A percentile compares a stretch with the other conserved stretches of the same genome.
Evolutionary conservation across 2,888 invertebrate genomes (phyloP).

Genomic region (Invenusta paracnida): DNA sequence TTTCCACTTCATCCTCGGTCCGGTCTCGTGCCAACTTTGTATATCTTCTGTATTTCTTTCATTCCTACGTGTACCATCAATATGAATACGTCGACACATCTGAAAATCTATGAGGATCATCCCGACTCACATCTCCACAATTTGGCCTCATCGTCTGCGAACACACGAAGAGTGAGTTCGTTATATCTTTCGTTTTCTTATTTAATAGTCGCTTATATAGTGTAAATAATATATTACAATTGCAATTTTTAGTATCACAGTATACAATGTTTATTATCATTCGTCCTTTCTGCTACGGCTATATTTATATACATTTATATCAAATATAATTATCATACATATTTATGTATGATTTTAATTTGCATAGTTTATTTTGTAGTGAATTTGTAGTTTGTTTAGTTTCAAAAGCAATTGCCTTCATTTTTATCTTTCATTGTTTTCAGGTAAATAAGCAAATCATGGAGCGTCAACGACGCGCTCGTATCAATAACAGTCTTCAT

Average conservation of each 20-base stretch:
- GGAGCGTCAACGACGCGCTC: constrained; percentile 55
- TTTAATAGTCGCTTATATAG: neutral
- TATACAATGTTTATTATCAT: neutral
- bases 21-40: neutral
- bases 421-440: no score
- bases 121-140: neutral
- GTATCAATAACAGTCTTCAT: constrained; percentile 56
- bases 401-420: no score
- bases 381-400: no score
- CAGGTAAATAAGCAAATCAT: constrained; percentile 58
- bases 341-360: no score
- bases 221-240: neutral
- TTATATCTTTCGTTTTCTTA: neutral
- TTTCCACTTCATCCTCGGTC: neutral
- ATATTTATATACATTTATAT: no score
- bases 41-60: neutral
- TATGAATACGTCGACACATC: neutral
- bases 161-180: neutral
- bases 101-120: neutral
- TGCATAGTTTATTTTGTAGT: no score
- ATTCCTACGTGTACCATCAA: neutral
- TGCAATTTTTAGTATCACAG: neutral
- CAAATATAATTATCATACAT: no score
- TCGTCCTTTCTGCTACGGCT: neutral
- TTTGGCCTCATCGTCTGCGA: neutral